Evolutionary conservation across 2,888 invertebrate genomes (phyloP), one percentile per base, ranked within the genome.

Genomic region (Phoenoteleia sp.): DNA sequence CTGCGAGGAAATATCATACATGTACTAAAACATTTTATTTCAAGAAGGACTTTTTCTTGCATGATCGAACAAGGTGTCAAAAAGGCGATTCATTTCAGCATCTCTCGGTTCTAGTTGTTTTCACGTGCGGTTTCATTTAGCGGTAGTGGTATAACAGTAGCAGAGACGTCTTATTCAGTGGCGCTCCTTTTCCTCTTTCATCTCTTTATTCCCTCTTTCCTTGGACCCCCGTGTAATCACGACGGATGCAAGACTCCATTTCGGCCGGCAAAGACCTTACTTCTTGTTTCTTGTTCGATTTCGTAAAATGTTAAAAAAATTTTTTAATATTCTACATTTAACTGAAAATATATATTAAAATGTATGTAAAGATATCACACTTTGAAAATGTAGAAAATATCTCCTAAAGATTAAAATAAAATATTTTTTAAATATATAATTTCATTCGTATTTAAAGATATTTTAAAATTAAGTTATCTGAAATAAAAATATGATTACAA

Each of bases 121-220:
- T 91, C 89, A 92, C 92, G 91, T 92, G 92, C 92, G 91, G 92
- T 92, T 92, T 91, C 92, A 92, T 92, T 92, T 91, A 90, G 86
- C 87, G 89, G 88, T 89, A 89, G 88, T 89, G 90, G 81, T 84
- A 56, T 69, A 84, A 86, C 80, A 84, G 80, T 69, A 76, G 84
- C 66, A 77, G 82, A 74, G 74, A 76, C 76, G 74, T 71, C 82
- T 77, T 81, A 84, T 84, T 86, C 84, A 80, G 77, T 75, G 71
- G 74, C 58, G 80, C 72, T 85, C 66, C 67, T 80, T 84, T 81
- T 84, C 72, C 80, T 62, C 79, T 84, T 81, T 81, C 79, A 86
- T 86, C 76, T 81, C 72, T 79, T 81, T 76, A 79, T 81, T 86
- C 81, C 74, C 64, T 74, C 75, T 86, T 80, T 86, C 76, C 83